Conservation (phyloP, 2,797 vertebrate genomes). For the Arremon brunneinucha region DNA sequence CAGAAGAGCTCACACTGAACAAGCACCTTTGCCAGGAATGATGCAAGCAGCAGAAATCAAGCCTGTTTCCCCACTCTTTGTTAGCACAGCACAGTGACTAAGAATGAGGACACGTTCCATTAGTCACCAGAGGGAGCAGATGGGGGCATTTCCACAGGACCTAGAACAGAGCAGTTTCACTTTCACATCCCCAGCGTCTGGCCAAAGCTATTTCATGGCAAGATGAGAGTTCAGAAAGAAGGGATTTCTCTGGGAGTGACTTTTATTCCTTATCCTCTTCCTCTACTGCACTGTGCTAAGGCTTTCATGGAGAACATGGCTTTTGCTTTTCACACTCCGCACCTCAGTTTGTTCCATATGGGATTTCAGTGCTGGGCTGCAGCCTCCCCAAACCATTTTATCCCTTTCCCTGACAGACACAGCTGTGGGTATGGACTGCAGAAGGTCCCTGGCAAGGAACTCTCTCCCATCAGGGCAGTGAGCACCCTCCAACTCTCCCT, state of each 20-base stretch:
- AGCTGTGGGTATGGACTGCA: not conserved
- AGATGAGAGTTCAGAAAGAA: not conserved
- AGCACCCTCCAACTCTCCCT: not conserved
- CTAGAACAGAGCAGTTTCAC: not conserved
- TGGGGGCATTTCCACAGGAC: not conserved
- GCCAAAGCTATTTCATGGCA: not conserved
- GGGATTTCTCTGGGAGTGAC: not conserved
- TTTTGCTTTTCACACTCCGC: not conserved
- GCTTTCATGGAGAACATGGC: not conserved
- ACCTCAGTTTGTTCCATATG: not conserved
- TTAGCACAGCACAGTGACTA: not conserved
- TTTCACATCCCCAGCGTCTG: not conserved
- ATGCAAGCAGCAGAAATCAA: slow-evolving; percentile 22
- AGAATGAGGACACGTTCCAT: not conserved
- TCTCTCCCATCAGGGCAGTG: not conserved
- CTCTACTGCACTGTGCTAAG: not conserved
- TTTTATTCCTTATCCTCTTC: not conserved
- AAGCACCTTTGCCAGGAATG: not conserved
- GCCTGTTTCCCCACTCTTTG: not conserved
- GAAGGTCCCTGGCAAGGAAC: not conserved
- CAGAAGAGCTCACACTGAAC: not conserved
- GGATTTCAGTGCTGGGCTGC: not conserved
- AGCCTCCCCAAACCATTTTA: not conserved
- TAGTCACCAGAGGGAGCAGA: not conserved
- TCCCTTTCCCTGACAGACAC: not conserved